Evolutionary conservation across 2,888 invertebrate species (phyloP).

Genomic region (Neoscelio sp.): DNA sequence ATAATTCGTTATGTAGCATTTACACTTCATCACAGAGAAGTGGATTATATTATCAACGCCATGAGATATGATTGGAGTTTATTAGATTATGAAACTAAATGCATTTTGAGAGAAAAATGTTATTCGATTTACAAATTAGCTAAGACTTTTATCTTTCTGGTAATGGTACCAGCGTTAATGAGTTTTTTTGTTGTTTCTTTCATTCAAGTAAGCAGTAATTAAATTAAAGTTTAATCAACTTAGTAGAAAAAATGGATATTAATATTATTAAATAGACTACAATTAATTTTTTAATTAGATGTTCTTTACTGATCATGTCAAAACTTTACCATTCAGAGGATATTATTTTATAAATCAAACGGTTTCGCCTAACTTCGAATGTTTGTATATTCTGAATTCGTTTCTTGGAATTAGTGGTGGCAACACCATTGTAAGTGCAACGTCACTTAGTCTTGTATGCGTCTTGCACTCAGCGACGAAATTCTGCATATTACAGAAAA

Average conservation of each 20-base stretch:
- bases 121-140: slow-evolving; percentile 71
- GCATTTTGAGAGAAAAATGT: slow-evolving; percentile 72
- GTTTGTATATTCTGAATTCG: slow-evolving; percentile 69
- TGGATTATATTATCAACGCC: slow-evolving; percentile 72
- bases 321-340: slow-evolving; percentile 75
- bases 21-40: slow-evolving; percentile 69
- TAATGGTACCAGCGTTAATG: slow-evolving; percentile 52
- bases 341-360: slow-evolving; percentile 74
- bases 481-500: slow-evolving; percentile 73
- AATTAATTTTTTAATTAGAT: slow-evolving; percentile 5
- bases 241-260: no score
- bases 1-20: slow-evolving; percentile 73
- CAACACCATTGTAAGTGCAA: slow-evolving; percentile 73
- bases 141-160: slow-evolving; percentile 76
- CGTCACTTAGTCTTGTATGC: slow-evolving; percentile 75
- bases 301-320: not conserved
- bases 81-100: slow-evolving; percentile 67
- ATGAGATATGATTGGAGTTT: slow-evolving; percentile 76
- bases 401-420: slow-evolving; percentile 68
- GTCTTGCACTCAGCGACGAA: slow-evolving; percentile 77
- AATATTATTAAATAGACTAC: not conserved
- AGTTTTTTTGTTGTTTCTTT: slow-evolving; percentile 72
- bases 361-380: slow-evolving; percentile 71
- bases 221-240: not conserved
- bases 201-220: slow-evolving; percentile 70